Base-by-base conservation (phyloP, 2,888 invertebrate genomes). In the Cancer borealis region DNA sequence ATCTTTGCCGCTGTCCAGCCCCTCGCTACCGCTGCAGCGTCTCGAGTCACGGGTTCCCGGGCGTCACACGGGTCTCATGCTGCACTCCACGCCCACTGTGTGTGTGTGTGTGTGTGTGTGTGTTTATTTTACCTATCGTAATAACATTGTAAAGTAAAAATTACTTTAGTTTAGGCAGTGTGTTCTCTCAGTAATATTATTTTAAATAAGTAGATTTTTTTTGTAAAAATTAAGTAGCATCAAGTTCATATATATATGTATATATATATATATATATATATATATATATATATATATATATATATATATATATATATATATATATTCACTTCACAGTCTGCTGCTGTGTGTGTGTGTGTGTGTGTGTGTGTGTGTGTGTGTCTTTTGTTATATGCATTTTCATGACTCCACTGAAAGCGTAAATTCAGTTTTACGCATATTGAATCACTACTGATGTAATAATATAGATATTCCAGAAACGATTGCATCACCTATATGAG, bases 31-130 rank as follows among this genome's bases (percentile, higher is more conserved):
- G 73, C 73, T 73, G 73, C 73, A 73, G 73, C 73, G 73, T 73
- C 73, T 73, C 21, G 73, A 73, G 73, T 73, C 73, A 73, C 73
- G 73, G 73, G 26, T n/a, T 26, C 73, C 66, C 26, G 73, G 26
- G 73, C 73, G 26, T 73, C 73, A 73, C 73, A 73, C 73, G 0
- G n/a, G 10, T 26, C 26, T 89, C 30, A 89, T 17, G 46, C n/a
- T 91, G 54, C 54, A 73, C 66, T 73, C 66, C 66, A 73, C 73
- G 73, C 73, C 73, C 73, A 73, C 73, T 73, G 73, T 73, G 73
- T 73, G 73, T 73, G 73, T 73, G 73, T 73, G 26, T 73, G 26
- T 10, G n/a, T 26, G 73, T 21, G 60, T 73, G 66, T 39, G 39
- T 39, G 39, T 39, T 2, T 54, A 10, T 60, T 26, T 73, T 73